Evolutionary conservation across 1,140 invertebrate species (phyloP).

Genomic region (Triops longicaudatus): DNA sequence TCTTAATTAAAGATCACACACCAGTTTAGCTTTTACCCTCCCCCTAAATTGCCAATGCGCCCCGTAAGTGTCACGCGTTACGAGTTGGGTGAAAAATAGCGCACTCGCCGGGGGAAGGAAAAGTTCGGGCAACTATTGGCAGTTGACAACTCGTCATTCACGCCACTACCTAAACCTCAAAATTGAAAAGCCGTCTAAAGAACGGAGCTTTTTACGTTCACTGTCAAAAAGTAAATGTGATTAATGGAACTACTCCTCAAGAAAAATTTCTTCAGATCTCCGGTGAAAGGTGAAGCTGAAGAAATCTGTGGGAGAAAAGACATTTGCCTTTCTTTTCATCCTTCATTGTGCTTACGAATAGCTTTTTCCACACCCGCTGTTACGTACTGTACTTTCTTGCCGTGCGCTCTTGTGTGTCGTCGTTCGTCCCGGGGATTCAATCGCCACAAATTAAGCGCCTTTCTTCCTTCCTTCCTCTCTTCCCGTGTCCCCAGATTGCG

Average conservation of each 20-base stretch:
- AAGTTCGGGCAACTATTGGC: not conserved
- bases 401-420: not conserved
- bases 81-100: not conserved
- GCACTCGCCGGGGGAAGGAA: not conserved
- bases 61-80: no score
- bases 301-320: not conserved
- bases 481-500: not conserved
- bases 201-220: not conserved
- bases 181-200: not conserved
- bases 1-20: not conserved
- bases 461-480: not conserved
- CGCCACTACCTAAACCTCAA: not conserved
- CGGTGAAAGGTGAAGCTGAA: not conserved
- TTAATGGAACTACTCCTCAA: not conserved
- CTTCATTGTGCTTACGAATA: not conserved
- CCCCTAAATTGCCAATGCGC: not conserved
- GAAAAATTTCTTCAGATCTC: not conserved
- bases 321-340: not conserved
- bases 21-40: not conserved
- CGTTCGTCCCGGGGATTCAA: slow-evolving; percentile 3
- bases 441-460: slow-evolving; percentile 11
- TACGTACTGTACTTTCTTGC: not conserved
- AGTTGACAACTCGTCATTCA: not conserved
- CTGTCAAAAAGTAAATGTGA: slow-evolving; percentile 1
- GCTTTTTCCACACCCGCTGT: slow-evolving; percentile 7